These are phyloP conservation scores for Rhabdomys dilectus DNA, from an alignment of 2,113 vertebrate genomes.

Conservation along the genomic window DNA sequence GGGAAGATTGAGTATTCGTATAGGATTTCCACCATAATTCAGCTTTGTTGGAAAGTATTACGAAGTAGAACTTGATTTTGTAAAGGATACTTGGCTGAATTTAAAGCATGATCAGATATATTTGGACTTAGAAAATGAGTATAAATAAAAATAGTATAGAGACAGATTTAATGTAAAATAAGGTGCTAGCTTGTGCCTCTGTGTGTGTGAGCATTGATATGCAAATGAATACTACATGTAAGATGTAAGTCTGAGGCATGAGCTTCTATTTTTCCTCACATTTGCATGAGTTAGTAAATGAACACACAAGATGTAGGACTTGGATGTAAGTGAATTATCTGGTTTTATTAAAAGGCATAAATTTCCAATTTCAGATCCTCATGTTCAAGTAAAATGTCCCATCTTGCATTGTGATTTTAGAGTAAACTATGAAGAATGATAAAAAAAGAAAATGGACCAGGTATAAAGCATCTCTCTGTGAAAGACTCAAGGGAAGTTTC, in stretches of 20 bases:
- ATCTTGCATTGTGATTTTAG: conserved; percentile 50
- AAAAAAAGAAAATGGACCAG: conserved; percentile 23
- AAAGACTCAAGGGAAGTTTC: background rate
- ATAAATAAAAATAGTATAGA: conserved; percentile 80
- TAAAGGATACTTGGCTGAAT: conserved; percentile 70
- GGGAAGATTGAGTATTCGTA: conserved; percentile 73
- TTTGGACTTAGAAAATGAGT: conserved; percentile 75
- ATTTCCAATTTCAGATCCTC: conserved; percentile 63
- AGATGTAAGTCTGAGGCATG: conserved; percentile 72
- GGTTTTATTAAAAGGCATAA: conserved; percentile 62
- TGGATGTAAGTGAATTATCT: conserved; percentile 55
- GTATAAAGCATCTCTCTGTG: background rate
- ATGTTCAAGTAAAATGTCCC: conserved; percentile 54
- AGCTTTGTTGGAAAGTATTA: conserved; percentile 70
- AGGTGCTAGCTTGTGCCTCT: conserved; percentile 70
- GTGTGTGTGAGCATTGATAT: conserved; percentile 58
- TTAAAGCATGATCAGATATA: conserved; percentile 69
- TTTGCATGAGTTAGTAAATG: conserved; percentile 74
- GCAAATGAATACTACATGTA: conserved; percentile 76
- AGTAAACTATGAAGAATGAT: conserved; percentile 57
- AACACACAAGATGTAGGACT: conserved; percentile 67
- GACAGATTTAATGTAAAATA: conserved; percentile 82
- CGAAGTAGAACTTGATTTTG: conserved; percentile 78
- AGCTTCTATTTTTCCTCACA: conserved; percentile 69
- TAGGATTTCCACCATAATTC: conserved; percentile 70